Percentiles rank a stretch among this genome's conserved stretches.
phyloP scores from a whole-genome alignment of 2,888 invertebrate genomes.

The Eremobia ochroleuca region DNA sequence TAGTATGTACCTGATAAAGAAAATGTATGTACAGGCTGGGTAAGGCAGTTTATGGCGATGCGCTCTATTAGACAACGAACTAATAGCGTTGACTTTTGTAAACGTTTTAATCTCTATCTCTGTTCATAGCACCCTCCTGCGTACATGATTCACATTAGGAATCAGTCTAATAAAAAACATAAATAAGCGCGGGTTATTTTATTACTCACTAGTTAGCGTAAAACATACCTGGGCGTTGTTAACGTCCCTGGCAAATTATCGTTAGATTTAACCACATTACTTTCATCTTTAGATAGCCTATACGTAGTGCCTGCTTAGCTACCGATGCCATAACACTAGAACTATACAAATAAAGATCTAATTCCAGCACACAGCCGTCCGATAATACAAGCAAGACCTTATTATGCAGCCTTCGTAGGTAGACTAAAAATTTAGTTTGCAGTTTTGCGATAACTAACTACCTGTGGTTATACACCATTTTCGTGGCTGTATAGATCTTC shows the following conservation, averaged over 20 bases:
- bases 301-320: too few species aligned
- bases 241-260: background rate
- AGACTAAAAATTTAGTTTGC: background rate
- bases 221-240: background rate
- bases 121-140: background rate
- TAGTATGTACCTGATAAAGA: background rate
- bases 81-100: too few species aligned
- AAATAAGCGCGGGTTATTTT: background rate
- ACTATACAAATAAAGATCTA: background rate
- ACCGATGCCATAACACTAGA: background rate
- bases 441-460: background rate
- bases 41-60: too few species aligned
- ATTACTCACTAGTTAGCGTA: background rate
- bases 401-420: background rate
- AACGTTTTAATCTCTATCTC: background rate
- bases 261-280: constrained; percentile 1
- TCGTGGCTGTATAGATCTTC: constrained; percentile 59
- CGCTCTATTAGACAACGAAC: too few species aligned
- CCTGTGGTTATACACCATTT: constrained; percentile 9
- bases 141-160: background rate
- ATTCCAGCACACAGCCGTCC: background rate
- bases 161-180: background rate
- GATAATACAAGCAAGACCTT: background rate
- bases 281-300: background rate
- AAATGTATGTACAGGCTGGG: background rate